Evolutionary conservation across 2,113 vertebrate species (phyloP).

Genomic region (Ornithorhynchus anatinus): DNA sequence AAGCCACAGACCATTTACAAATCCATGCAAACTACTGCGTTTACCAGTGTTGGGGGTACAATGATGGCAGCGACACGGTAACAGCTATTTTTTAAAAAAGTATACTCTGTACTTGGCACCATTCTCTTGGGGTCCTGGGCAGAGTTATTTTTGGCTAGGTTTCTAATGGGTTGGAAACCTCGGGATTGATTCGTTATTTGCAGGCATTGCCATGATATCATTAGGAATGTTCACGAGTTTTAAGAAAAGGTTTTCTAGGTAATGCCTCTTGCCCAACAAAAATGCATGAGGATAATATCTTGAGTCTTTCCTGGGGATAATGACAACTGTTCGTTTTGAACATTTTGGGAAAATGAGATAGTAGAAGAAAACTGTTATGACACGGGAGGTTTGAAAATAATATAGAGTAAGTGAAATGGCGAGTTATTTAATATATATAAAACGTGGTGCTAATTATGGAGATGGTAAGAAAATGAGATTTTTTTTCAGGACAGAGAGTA

Average conservation of each 20-base stretch:
- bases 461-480: slow-evolving; percentile 48
- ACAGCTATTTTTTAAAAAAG: background rate
- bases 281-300: background rate
- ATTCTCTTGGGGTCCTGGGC: slow-evolving; percentile 10
- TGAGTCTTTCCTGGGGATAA: background rate
- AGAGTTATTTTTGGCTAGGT: background rate
- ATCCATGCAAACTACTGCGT: background rate
- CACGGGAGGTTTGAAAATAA: slow-evolving; percentile 9
- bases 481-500: slow-evolving; percentile 64
- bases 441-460: slow-evolving; percentile 39
- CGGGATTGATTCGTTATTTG: background rate
- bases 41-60: background rate
- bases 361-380: slow-evolving; percentile 26
- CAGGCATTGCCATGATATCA: background rate
- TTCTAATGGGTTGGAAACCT: slow-evolving; percentile 15
- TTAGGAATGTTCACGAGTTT: background rate
- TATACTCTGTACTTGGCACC: slow-evolving; percentile 12
- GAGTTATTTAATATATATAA: slow-evolving; percentile 31
- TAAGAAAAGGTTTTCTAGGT: slow-evolving; percentile 17
- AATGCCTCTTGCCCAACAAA: slow-evolving; percentile 16
- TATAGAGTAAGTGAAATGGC: slow-evolving; percentile 11
- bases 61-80: background rate
- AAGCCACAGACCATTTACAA: slow-evolving; percentile 25
- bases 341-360: slow-evolving; percentile 7
- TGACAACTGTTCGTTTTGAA: background rate